These are phyloP conservation scores for Ctenodactylus gundi DNA, from an alignment of 2,113 vertebrate species.

Conservation along the genomic window DNA sequence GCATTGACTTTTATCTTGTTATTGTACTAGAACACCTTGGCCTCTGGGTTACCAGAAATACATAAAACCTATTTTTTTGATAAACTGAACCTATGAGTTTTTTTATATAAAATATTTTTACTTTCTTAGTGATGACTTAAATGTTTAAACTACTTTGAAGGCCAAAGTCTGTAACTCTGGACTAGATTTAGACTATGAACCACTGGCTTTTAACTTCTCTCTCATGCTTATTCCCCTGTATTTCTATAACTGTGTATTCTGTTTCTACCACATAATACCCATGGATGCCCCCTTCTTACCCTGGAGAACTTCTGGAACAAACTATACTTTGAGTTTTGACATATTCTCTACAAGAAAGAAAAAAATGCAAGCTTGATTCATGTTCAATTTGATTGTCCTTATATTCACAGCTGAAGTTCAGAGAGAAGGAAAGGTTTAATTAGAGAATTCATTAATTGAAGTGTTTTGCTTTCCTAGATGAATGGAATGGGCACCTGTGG, in stretches of 20 bases:
- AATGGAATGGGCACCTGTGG: conserved; percentile 46
- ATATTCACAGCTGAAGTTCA: conserved; percentile 52
- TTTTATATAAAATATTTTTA: not conserved
- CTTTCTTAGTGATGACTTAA: not conserved
- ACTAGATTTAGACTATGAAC: not conserved
- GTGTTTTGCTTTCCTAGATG: conserved; percentile 72
- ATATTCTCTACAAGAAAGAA: not conserved
- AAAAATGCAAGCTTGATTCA: conserved; percentile 14
- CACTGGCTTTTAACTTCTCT: not conserved
- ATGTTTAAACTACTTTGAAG: not conserved
- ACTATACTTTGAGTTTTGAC: not conserved
- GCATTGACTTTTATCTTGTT: not conserved
- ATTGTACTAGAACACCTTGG: not conserved
- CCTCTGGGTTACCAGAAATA: not conserved
- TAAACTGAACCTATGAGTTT: not conserved
- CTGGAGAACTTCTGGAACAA: not conserved
- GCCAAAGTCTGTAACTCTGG: not conserved
- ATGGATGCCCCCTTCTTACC: not conserved
- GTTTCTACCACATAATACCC: not conserved
- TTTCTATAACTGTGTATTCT: not conserved
- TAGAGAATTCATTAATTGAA: conserved; percentile 67
- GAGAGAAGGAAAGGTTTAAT: conserved; percentile 71
- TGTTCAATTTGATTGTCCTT: conserved; percentile 46
- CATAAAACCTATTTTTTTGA: not conserved
- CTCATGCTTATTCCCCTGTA: not conserved